phyloP scores from a whole-genome alignment of 2,888 invertebrate genomes.

The Stenodera caucasica region DNA sequence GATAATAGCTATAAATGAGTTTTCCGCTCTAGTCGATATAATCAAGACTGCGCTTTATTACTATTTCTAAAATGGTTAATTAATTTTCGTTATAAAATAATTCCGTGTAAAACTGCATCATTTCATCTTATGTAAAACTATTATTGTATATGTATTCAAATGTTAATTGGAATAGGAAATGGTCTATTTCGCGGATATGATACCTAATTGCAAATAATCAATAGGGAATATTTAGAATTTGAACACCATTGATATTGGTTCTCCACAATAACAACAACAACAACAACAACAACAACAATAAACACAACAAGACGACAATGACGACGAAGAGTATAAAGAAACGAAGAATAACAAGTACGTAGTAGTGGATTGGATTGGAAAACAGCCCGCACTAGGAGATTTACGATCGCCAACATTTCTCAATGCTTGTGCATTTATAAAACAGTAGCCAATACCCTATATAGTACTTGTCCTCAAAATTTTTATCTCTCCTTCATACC shows the following conservation, averaged over 20 bases:
- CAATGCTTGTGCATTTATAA: constrained; percentile 50
- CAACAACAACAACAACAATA: neutral
- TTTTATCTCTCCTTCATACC: constrained; percentile 56
- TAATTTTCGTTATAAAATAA: constrained; percentile 16
- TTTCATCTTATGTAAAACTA: too few relatives aligned
- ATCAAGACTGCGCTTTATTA: constrained; percentile 7
- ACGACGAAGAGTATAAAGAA: neutral
- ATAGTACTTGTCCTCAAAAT: constrained; percentile 57
- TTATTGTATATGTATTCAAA: too few relatives aligned
- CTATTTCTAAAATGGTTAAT: constrained; percentile 5
- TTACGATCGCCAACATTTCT: constrained; percentile 49
- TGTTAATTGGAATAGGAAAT: neutral
- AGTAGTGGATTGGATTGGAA: constrained; percentile 2
- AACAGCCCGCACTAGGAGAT: constrained; percentile 40
- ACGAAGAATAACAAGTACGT: too few relatives aligned
- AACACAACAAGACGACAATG: neutral
- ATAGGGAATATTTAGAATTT: neutral
- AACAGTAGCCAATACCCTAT: constrained; percentile 54
- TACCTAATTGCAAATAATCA: neutral
- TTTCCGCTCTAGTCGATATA: constrained; percentile 8
- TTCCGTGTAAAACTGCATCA: constrained; percentile 34
- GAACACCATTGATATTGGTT: neutral
- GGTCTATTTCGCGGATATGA: neutral
- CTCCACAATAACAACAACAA: neutral
- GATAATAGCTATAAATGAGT: constrained; percentile 14